Conservation (phyloP, 1,140 invertebrate genomes). For the Euura saliciscinereae region DNA sequence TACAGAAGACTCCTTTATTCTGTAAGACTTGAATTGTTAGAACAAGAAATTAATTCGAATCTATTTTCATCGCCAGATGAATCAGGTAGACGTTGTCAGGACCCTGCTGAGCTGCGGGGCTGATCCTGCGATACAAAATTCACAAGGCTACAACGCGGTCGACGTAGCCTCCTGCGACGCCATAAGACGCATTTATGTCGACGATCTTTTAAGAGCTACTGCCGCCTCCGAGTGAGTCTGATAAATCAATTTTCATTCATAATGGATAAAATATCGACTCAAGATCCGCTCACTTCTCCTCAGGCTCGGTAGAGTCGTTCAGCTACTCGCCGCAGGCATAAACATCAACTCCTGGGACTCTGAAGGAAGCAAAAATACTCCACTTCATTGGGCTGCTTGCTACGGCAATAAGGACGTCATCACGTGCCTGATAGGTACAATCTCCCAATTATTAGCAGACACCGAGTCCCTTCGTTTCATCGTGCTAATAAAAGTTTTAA, state of each 20-base stretch:
- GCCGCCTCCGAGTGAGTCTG: conserved; percentile 67
- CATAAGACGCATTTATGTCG: conserved; percentile 66
- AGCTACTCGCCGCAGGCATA: conserved; percentile 63
- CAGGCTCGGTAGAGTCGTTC: conserved; percentile 57
- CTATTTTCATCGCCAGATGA: conserved; percentile 51
- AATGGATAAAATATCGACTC: conserved; percentile 8
- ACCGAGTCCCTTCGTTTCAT: neutral
- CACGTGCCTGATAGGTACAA: conserved; percentile 64
- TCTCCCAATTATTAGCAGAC: neutral
- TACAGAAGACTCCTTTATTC: conserved; percentile 37
- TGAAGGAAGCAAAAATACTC: conserved; percentile 65
- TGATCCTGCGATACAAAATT: conserved; percentile 65
- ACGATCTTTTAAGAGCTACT: conserved; percentile 68
- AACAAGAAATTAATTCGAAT: neutral
- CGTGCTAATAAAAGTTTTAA: neutral
- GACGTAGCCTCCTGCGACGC: conserved; percentile 61
- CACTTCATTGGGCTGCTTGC: conserved; percentile 71
- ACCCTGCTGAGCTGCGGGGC: conserved; percentile 66
- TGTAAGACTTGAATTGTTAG: too few species aligned
- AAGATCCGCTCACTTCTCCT: conserved; percentile 28
- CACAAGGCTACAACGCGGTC: conserved; percentile 63
- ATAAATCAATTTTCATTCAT: conserved; percentile 26
- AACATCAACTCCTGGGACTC: conserved; percentile 67
- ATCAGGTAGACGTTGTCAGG: conserved; percentile 66
- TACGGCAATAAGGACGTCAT: conserved; percentile 67